Percentiles rank a stretch among this genome's conserved stretches.
Evolutionary conservation across 2,888 invertebrate genomes (phyloP).

Genomic region (Serripes groenlandicus): DNA sequence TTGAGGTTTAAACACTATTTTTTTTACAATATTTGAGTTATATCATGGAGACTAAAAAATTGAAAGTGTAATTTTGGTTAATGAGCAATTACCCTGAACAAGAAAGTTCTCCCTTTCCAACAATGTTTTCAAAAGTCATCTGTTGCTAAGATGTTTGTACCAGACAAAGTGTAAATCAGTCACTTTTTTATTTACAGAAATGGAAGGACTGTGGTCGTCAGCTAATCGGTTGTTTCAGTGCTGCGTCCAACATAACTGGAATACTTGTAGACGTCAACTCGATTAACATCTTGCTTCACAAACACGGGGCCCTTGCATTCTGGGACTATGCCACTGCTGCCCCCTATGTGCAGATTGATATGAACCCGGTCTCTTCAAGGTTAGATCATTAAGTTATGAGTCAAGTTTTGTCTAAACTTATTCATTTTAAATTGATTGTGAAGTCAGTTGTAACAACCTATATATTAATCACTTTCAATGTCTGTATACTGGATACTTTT

Average conservation of each 20-base stretch:
- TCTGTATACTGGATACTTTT: too few species aligned
- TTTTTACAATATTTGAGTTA: too few species aligned
- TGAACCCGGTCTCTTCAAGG: slow-evolving; percentile 93
- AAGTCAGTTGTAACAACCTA: not conserved
- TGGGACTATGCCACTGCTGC: slow-evolving; percentile 96
- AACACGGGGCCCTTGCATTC: slow-evolving; percentile 93
- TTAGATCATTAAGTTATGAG: slow-evolving; percentile 84
- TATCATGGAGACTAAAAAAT: too few species aligned
- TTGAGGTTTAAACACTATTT: too few species aligned
- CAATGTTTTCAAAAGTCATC: not conserved
- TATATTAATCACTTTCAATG: too few species aligned
- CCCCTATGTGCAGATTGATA: slow-evolving; percentile 92
- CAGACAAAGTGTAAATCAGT: not conserved
- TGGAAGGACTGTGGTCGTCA: slow-evolving; percentile 87
- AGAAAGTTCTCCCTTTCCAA: not conserved
- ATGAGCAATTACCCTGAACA: too few species aligned
- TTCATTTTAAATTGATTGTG: too few species aligned
- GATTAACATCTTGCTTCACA: slow-evolving; percentile 93
- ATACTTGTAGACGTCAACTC: slow-evolving; percentile 94
- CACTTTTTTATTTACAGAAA: slow-evolving; percentile 58
- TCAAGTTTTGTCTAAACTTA: not conserved
- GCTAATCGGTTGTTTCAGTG: slow-evolving; percentile 94
- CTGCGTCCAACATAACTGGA: slow-evolving; percentile 95
- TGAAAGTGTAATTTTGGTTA: too few species aligned
- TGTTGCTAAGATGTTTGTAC: not conserved